Percentiles rank a stretch among this genome's conserved stretches.
phyloP scores from a whole-genome alignment of 1,140 invertebrate genomes.

The Heliconius himera region DNA sequence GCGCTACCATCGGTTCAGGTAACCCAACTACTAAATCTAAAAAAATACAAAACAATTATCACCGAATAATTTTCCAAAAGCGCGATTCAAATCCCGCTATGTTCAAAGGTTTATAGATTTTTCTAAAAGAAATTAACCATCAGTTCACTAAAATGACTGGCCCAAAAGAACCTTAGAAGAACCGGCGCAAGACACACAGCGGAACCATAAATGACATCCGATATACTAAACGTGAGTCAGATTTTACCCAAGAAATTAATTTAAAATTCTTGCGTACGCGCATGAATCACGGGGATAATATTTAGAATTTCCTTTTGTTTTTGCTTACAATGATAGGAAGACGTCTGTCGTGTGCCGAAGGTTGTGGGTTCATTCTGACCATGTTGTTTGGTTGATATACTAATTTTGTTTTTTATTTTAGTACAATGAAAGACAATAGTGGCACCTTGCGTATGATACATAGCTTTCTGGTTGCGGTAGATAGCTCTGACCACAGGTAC shows the following conservation, averaged over 20 bases:
- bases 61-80: no score
- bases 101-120: no score
- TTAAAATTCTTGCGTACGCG: constrained; percentile 10
- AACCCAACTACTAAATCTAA: background rate
- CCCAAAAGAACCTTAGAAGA: no score
- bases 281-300: constrained; percentile 15
- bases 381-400: background rate
- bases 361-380: background rate
- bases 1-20: no score
- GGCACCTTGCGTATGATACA: no score
- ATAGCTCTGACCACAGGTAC: no score
- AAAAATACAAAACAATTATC: no score
- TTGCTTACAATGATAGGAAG: constrained; percentile 10
- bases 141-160: no score
- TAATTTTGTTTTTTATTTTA: background rate
- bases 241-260: constrained; percentile 16
- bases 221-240: constrained; percentile 9
- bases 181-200: background rate
- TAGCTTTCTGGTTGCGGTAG: no score
- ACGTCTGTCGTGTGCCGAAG: background rate
- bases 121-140: no score
- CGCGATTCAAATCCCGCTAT: no score
- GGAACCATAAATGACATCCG: constrained; percentile 17
- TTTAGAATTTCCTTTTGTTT: constrained; percentile 5
- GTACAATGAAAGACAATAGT: background rate